phyloP scores from a whole-genome alignment of 2,888 invertebrate species.

The Druceiella hillmani region DNA sequence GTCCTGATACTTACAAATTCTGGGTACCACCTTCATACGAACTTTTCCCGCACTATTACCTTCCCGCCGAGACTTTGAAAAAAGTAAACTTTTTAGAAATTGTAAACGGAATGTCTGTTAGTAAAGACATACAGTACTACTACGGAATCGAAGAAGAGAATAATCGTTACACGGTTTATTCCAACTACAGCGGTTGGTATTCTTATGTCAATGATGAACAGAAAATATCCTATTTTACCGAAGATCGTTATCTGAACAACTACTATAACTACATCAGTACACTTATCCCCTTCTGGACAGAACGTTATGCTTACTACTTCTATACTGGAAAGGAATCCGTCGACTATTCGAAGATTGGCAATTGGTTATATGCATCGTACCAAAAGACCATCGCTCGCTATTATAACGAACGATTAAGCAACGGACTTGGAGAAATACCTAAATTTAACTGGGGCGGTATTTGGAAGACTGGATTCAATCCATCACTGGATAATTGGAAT shows the following conservation, averaged over 20 bases:
- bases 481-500: conserved; percentile 43
- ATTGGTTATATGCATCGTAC: conserved; percentile 59
- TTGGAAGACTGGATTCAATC: conserved; percentile 43
- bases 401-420: conserved; percentile 62
- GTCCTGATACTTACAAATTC: conserved; percentile 51
- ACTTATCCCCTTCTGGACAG: conserved; percentile 59
- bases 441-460: conserved; percentile 41
- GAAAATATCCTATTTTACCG: conserved; percentile 61
- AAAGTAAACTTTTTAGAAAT: conserved; percentile 41
- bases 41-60: conserved; percentile 59
- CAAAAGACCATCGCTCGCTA: conserved; percentile 65
- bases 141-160: conserved; percentile 39
- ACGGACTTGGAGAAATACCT: conserved; percentile 56
- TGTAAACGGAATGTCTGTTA: conserved; percentile 31
- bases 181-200: conserved; percentile 55
- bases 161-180: conserved; percentile 45
- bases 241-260: conserved; percentile 62
- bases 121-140: conserved; percentile 32
- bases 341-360: conserved; percentile 52
- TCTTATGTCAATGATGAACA: conserved; percentile 52
- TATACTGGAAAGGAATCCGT: conserved; percentile 45
- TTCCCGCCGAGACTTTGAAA: conserved; percentile 51
- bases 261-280: conserved; percentile 62
- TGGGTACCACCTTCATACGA: conserved; percentile 65
- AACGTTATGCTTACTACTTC: too few species aligned